Base-by-base conservation (phyloP, 2,888 invertebrate genomes). In the Hypena proboscidalis region DNA sequence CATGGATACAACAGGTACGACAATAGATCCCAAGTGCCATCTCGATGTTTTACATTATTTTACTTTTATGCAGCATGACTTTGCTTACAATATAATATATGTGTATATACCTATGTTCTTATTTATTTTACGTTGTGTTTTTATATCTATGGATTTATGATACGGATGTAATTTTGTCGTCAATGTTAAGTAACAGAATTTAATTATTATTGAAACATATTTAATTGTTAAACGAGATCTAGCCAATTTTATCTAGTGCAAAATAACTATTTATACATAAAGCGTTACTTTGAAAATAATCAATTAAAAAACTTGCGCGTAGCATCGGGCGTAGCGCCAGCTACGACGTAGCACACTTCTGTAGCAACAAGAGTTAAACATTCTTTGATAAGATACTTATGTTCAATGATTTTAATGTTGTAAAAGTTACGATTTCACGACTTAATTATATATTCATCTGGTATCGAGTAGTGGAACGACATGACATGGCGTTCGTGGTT, bases 1-100 rank as follows among this genome's bases (percentile, higher is more conserved):
- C 94, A 95, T 84, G 96, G 95, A 74, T 93, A 93, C 85, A 94
- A 95, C 92, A 94, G 94, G 94, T 94, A 90, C 30, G 42, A n/a
- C 10, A 20, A 11, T 20, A 33, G 32, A 42, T 29, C 21, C 36
- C 21, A 38, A 4, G 8, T 57, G 27, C 41, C 1, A 29, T 29
- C 29, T 58, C 32, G 44, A 45, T 55, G 55, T 63, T 40, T 19
- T 33, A n/a, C n/a, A n/a, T 44, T 36, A 7, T 30, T 41, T 3
- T 5, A 8, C 22, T 23, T 25, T 41, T 35, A 44, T 35, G 47
- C 45, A 36, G 60, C 64, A 60, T 50, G 51, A 48, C 31, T 34
- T 30, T 14, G 52, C 52, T 56, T 61, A 23, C n/a, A n/a, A n/a
- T n/a, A n/a, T n/a, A n/a, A n/a, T n/a, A n/a, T n/a, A n/a, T n/a